Conservation (phyloP, 2,888 invertebrate species). For the Himalopsyche tibetana region DNA sequence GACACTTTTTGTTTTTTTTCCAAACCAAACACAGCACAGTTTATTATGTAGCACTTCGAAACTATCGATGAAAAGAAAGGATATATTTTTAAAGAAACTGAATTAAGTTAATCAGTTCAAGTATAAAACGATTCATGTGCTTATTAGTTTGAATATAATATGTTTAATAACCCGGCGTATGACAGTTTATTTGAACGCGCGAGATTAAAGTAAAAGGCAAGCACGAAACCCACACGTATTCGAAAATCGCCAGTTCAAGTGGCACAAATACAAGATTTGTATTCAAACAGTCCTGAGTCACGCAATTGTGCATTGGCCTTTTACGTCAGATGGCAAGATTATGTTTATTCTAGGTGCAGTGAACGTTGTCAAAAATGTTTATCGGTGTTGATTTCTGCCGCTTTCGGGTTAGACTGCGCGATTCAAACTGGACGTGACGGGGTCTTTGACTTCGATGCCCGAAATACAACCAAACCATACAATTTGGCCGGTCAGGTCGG, state of each 20-base stretch:
- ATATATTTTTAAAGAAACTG: no score
- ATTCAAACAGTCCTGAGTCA: slow-evolving; percentile 27
- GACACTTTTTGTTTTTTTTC: no score
- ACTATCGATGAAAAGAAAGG: no score
- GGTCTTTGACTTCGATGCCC: slow-evolving; percentile 61
- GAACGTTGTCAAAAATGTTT: slow-evolving; percentile 8
- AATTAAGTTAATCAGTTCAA: no score
- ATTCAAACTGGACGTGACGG: slow-evolving; percentile 27
- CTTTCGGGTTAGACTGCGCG: slow-evolving; percentile 3
- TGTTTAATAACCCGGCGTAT: not conserved
- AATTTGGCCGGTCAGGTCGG: slow-evolving; percentile 48
- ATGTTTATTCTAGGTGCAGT: not conserved
- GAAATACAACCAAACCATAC: slow-evolving; percentile 57
- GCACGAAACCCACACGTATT: slow-evolving; percentile 38
- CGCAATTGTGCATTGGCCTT: slow-evolving; percentile 18
- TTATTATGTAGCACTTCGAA: no score
- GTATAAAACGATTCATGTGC: no score
- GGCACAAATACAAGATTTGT: slow-evolving; percentile 34
- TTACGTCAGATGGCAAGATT: not conserved
- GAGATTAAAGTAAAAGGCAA: not conserved
- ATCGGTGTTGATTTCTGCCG: slow-evolving; percentile 2
- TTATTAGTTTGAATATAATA: no score
- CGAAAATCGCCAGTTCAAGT: slow-evolving; percentile 15
- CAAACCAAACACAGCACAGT: no score
- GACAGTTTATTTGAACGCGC: slow-evolving; percentile 40